Evolutionary conservation across 2,888 invertebrate species (phyloP).

Genomic region (Glyphotaelius pellucidus): DNA sequence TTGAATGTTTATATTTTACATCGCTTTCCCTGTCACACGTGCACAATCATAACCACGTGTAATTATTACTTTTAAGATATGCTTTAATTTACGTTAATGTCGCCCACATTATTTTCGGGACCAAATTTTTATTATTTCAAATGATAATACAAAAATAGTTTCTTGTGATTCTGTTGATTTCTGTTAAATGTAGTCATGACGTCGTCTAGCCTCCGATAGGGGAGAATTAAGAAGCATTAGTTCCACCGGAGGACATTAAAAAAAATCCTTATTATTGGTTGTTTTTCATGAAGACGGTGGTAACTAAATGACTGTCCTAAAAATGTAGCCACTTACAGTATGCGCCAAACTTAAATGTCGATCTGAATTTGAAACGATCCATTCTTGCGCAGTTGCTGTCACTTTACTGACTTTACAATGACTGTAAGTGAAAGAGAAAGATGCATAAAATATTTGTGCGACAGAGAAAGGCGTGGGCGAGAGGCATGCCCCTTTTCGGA

Average conservation of each 20-base stretch:
- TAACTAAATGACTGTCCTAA: too few relatives aligned
- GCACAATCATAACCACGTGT: neutral
- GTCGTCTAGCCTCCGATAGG: neutral
- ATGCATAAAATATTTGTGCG: too few relatives aligned
- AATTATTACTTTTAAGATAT: neutral
- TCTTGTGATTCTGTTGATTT: neutral
- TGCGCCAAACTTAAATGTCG: too few relatives aligned
- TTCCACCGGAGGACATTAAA: neutral
- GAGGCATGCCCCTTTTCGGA: too few relatives aligned
- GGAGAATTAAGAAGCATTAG: neutral
- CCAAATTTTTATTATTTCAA: neutral
- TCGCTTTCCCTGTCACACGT: neutral
- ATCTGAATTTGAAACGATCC: too few relatives aligned
- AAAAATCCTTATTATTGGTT: neutral
- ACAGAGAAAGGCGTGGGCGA: too few relatives aligned
- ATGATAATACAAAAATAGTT: neutral
- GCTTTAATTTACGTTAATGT: neutral
- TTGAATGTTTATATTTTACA: slow-evolving; percentile 2
- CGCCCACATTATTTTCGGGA: neutral
- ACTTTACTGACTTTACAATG: too few relatives aligned
- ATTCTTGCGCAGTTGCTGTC: too few relatives aligned
- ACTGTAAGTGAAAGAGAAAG: too few relatives aligned
- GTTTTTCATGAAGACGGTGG: too few relatives aligned
- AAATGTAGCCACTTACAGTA: too few relatives aligned
- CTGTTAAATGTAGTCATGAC: neutral